Conservation (phyloP, 2,113 vertebrate species). For the Chunga burmeisteri region DNA sequence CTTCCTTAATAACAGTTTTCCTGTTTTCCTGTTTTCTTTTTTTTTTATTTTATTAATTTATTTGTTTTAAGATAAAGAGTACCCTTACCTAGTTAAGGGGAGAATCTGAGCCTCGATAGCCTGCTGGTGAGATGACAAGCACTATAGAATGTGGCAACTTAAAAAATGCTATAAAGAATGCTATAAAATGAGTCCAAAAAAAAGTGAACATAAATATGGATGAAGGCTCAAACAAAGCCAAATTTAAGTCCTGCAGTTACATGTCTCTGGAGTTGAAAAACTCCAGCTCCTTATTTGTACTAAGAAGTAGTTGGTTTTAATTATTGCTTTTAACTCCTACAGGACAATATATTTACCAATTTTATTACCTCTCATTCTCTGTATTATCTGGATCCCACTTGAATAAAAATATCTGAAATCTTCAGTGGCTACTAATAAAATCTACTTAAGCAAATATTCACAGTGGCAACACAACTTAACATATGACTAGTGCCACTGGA, state of each 20-base stretch:
- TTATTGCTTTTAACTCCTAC: not conserved
- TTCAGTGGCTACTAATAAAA: not conserved
- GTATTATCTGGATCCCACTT: not conserved
- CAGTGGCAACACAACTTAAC: not conserved
- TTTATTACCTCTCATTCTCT: not conserved
- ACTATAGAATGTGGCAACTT: not conserved
- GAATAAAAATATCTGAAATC: not conserved
- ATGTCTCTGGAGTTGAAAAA: not conserved
- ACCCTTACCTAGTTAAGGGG: not conserved
- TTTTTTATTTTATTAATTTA: not conserved
- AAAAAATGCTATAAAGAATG: not conserved
- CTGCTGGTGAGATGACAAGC: not conserved
- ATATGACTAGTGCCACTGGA: not conserved
- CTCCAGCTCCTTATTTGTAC: not conserved
- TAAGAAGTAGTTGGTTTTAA: not conserved
- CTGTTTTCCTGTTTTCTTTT: not conserved
- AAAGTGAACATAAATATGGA: not conserved
- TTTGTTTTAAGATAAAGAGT: not conserved
- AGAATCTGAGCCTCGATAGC: not conserved
- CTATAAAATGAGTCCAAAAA: not conserved
- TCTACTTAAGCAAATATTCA: not conserved
- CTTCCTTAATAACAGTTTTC: not conserved
- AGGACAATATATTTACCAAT: not conserved
- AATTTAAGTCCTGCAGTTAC: not conserved
- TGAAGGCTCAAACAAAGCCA: not conserved